Evolutionary conservation across 2,888 invertebrate genomes (phyloP), one percentile per base, ranked within the genome.

Genomic region (Archips crataeganus): DNA sequence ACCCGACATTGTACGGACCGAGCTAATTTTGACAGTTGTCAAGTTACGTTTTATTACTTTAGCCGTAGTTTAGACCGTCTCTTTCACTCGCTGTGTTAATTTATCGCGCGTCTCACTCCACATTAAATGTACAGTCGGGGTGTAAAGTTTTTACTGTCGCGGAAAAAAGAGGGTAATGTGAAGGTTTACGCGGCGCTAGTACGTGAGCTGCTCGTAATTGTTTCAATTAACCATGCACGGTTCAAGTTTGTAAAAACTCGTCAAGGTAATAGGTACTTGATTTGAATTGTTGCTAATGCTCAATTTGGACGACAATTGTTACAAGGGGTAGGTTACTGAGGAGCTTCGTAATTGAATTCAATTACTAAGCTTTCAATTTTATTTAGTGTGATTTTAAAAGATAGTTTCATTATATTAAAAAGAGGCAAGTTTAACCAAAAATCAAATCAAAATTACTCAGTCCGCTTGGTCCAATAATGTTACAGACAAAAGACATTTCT

Each of bases 201-300:
- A 84, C 82, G 81, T 80, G 81, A 81, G 84, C 80, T 79, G 74
- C 75, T 75, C 81, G 80, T 86, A 86, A 89, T 87, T 88, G 87
- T 87, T 88, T 87, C 85, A 89, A 89, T 90, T 88, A 89, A 84
- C 84, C 80, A 80, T 57, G 54, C 57, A 32, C 23, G 13, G 57
- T 10, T 57, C 57, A 10, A 57, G 63, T 45, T 74, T 54, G 70
- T 67, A 71, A 63, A 59, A 62, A 71, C 32, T 71, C 64, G 13
- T 15, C 8, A 32, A 32, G 32, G 23, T 32, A 57, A 57, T 57
- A 32, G 32, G 57, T 57, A 57, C 57, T 32, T 57, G 32, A 6
- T 23, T 15, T 54, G 51, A 32, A 57, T 32, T 32, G 32, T 57
- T 6, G 57, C 57, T 11, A 57, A 11, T 32, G 32, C 11, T 57